Evolutionary conservation across 2,113 vertebrate genomes (phyloP), one percentile per base, ranked within the genome.

Genomic region (Ptilonorhynchus violaceus): DNA sequence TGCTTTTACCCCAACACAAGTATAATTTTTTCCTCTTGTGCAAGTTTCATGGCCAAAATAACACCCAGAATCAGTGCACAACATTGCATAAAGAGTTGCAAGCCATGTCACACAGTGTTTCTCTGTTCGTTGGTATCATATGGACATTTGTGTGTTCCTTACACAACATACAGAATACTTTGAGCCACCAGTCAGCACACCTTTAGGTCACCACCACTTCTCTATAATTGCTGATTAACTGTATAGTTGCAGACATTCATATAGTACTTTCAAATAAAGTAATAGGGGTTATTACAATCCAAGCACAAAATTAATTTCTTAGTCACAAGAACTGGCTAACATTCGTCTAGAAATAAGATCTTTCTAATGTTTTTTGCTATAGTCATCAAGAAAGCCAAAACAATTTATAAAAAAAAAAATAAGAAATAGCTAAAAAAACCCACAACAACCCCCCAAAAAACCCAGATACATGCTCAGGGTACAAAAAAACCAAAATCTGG

Each of bases 391-490:
- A 78, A 56, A 49, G 7, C 0, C 6, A 33, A 47, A 89, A 55
- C 1, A 17, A 20, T 16, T 35, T 20, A 14, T 13, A 4, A 74
- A 31, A 13, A 5, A 37, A 17, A 67, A 35, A 6, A 13, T 15
- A 6, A 14, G 8, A 49, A 56, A 42, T 3, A 42, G 25, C 16
- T 17, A 19, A 59, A 67, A 23, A 30, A 33, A 19, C 4, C 4
- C 5, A 27, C 24, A 30, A 3, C 4, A 4, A 3, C 5, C 7
- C 13, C 28, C 1, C 0, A 8, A 28, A 53, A 39, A 17, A 6
- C 7, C n/a, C 59, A 73, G 8, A 5, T 3, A 7, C 8, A 22
- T 0, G 0, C 8, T n/a, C 27, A 19, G 22, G 9, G 27, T 31
- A 70, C 39, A 88, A 39, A 49, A 84, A 39, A 11, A 23, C 13